phyloP scores from a whole-genome alignment of 1,140 invertebrate species.

The Alviniconcha marisindica region DNA sequence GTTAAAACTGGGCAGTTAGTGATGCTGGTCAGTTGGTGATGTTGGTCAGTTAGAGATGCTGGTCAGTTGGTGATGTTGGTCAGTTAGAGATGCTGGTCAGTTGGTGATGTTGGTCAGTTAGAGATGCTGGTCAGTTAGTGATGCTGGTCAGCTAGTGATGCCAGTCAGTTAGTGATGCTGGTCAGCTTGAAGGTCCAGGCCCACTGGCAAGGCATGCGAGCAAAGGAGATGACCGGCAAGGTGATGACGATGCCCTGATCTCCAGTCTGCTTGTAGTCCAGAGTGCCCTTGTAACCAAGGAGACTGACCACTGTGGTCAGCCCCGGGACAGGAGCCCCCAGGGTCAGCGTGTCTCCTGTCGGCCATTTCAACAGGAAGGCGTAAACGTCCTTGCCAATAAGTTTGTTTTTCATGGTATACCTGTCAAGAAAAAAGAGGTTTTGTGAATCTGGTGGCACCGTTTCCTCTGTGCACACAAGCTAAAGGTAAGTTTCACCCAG shows the following conservation, averaged over 20 bases:
- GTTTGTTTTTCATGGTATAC: slow-evolving; percentile 62
- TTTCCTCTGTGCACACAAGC: too few species aligned
- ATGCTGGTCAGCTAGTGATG: too few species aligned
- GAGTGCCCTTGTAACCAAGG: slow-evolving; percentile 55
- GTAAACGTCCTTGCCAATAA: slow-evolving; percentile 44
- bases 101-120: too few species aligned
- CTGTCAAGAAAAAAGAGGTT: too few species aligned
- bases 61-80: too few species aligned
- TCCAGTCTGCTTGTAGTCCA: slow-evolving; percentile 50
- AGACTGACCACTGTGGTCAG: slow-evolving; percentile 55
- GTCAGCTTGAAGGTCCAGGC: slow-evolving; percentile 64
- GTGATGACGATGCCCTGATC: slow-evolving; percentile 52
- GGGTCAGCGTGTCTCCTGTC: slow-evolving; percentile 39
- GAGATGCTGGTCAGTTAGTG: too few species aligned
- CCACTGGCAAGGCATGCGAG: slow-evolving; percentile 63
- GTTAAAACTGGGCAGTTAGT: too few species aligned
- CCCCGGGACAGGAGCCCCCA: slow-evolving; percentile 56
- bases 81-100: too few species aligned
- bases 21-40: too few species aligned
- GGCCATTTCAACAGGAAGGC: slow-evolving; percentile 63
- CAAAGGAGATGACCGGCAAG: slow-evolving; percentile 56
- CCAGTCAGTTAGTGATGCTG: slow-evolving; percentile 33
- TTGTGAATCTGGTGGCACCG: too few species aligned
- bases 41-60: too few species aligned
- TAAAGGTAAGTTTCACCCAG: too few species aligned